Conservation (phyloP, 2,888 invertebrate species). For the Drosophila anomalata region DNA sequence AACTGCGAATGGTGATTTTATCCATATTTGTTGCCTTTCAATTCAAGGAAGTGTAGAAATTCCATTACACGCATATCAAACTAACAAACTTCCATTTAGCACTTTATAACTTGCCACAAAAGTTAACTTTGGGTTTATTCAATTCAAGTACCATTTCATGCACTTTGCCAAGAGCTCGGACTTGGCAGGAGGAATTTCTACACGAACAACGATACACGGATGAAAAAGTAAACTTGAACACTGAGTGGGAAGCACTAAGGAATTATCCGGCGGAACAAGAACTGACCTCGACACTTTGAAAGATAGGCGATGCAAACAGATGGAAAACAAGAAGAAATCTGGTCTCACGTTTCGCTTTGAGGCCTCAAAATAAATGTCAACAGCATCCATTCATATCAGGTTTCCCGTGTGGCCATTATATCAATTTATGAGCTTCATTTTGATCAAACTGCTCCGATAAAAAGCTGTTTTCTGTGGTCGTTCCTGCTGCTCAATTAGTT, state of each 20-base stretch:
- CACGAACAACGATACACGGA: conserved; percentile 10
- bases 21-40: neutral
- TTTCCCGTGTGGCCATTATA: conserved; percentile 13
- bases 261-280: conserved; percentile 22
- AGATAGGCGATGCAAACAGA: conserved; percentile 4
- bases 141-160: conserved; percentile 32
- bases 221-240: conserved; percentile 25
- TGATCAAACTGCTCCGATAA: conserved; percentile 16
- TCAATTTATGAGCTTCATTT: conserved; percentile 28
- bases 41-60: conserved; percentile 11
- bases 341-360: conserved; percentile 9
- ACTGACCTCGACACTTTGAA: conserved; percentile 3
- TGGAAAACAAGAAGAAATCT: conserved; percentile 3
- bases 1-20: conserved; percentile 5
- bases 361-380: conserved; percentile 30
- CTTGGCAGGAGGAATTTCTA: conserved; percentile 29
- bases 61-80: conserved; percentile 45
- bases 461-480: conserved; percentile 2
- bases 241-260: conserved; percentile 6
- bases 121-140: conserved; percentile 43
- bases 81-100: conserved; percentile 48
- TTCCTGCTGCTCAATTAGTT: conserved; percentile 38
- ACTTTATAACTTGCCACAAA: conserved; percentile 46
- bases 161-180: conserved; percentile 10
- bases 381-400: conserved; percentile 26